These are phyloP conservation scores for Erebia epiphron DNA, from an alignment of 2,888 invertebrate species.

Conservation along the genomic window DNA sequence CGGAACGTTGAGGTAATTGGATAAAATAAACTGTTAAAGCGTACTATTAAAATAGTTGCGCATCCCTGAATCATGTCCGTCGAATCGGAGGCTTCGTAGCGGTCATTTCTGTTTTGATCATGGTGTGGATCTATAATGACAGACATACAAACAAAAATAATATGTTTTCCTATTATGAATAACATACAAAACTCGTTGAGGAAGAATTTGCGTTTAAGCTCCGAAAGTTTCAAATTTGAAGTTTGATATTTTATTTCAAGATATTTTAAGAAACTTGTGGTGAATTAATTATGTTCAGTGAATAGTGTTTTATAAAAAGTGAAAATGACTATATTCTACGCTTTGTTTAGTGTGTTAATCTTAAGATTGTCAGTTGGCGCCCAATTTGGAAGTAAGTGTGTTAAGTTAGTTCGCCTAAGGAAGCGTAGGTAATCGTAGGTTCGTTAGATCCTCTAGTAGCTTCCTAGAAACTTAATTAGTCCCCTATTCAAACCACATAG, in stretches of 20 bases:
- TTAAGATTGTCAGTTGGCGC: conserved; percentile 62
- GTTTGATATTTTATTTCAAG: no score
- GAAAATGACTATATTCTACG: conserved; percentile 45
- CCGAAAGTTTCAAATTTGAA: not conserved
- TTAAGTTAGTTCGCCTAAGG: not conserved
- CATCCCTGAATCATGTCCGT: conserved; percentile 56
- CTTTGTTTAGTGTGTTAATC: conserved; percentile 55
- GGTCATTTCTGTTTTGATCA: conserved; percentile 68
- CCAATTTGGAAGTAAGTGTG: conserved; percentile 75
- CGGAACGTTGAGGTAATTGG: no score
- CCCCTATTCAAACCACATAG: not conserved
- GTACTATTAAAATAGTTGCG: conserved; percentile 46
- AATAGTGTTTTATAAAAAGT: conserved; percentile 28
- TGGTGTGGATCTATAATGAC: conserved; percentile 43
- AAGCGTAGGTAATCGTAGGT: not conserved
- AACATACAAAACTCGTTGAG: not conserved
- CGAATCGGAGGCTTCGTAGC: conserved; percentile 66
- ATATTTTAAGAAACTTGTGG: not conserved
- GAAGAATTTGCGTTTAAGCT: not conserved
- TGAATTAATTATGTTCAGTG: conserved; percentile 32
- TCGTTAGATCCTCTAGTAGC: not conserved
- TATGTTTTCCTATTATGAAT: conserved; percentile 11
- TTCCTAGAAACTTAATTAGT: not conserved
- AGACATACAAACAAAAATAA: conserved; percentile 28
- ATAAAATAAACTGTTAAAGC: no score